Percentiles rank a stretch among this genome's conserved stretches.
phyloP scores from a whole-genome alignment of 2,888 invertebrate species.

The Eupithecia dodoneata region DNA sequence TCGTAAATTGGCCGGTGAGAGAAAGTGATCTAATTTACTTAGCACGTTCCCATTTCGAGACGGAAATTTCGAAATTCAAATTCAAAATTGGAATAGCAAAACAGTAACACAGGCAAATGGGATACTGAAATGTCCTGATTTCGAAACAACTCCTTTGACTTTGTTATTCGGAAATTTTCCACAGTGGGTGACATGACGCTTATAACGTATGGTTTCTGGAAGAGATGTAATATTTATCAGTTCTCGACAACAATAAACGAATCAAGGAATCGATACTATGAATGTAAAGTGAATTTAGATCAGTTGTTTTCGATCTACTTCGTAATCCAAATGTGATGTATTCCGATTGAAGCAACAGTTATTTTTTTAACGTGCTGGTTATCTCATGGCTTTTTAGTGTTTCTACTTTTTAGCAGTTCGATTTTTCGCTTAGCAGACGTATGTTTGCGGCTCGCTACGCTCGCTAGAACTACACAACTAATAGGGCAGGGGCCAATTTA shows the following conservation, averaged over 20 bases:
- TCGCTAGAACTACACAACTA: neutral
- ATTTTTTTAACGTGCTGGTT: neutral
- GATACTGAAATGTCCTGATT: constrained; percentile 52
- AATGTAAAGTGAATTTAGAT: constrained; percentile 72
- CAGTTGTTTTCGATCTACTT: constrained; percentile 30
- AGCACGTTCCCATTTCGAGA: constrained; percentile 60
- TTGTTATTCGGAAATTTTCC: constrained; percentile 64
- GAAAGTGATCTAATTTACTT: constrained; percentile 69
- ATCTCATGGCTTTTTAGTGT: neutral
- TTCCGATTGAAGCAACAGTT: neutral
- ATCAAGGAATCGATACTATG: constrained; percentile 68
- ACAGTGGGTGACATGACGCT: constrained; percentile 18
- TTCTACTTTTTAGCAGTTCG: neutral
- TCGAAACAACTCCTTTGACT: constrained; percentile 56
- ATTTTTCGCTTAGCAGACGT: neutral
- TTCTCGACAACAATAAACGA: constrained; percentile 65
- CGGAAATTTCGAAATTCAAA: constrained; percentile 64
- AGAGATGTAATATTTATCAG: constrained; percentile 73
- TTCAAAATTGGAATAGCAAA: constrained; percentile 62
- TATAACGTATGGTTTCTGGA: constrained; percentile 39
- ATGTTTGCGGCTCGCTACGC: neutral
- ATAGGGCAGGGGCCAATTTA: neutral
- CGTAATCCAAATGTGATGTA: neutral
- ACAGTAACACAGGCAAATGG: constrained; percentile 38
- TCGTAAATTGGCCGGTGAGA: constrained; percentile 60